Evolutionary conservation across 2,888 invertebrate species (phyloP).

Genomic region (Tachina fera): DNA sequence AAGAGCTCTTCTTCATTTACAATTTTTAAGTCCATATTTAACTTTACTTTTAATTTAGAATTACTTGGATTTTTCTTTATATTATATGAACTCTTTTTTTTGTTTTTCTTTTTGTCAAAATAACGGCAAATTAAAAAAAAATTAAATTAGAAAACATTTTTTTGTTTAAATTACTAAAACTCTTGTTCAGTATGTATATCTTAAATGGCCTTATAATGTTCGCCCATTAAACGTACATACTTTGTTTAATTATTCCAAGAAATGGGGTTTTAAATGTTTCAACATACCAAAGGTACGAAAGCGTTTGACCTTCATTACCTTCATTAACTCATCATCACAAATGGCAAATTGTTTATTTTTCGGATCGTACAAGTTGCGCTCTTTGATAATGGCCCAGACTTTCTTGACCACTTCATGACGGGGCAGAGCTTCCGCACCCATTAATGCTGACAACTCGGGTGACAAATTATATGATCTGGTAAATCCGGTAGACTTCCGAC

Average conservation of each 20-base stretch:
- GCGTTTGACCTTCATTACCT: slow-evolving; percentile 95
- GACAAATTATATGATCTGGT: slow-evolving; percentile 93
- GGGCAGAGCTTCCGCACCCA: slow-evolving; percentile 91
- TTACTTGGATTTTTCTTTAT: slow-evolving; percentile 1
- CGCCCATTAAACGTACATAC: slow-evolving; percentile 27
- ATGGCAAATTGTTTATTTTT: slow-evolving; percentile 97
- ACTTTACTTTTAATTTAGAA: slow-evolving; percentile 1
- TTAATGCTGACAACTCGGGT: slow-evolving; percentile 91
- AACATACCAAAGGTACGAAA: slow-evolving; percentile 98
- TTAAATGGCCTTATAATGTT: slow-evolving; percentile 46
- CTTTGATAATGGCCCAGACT: slow-evolving; percentile 95
- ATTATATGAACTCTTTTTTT: neutral
- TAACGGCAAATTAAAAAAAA: slow-evolving; percentile 8
- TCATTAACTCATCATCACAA: slow-evolving; percentile 94
- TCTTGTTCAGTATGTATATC: slow-evolving; percentile 51
- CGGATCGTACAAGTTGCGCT: slow-evolving; percentile 94
- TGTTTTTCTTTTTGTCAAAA: slow-evolving; percentile 35
- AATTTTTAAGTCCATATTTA: neutral
- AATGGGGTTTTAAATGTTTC: slow-evolving; percentile 97
- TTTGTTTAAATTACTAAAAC: slow-evolving; percentile 54
- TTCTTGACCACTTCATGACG: slow-evolving; percentile 95
- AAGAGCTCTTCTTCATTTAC: slow-evolving; percentile 29
- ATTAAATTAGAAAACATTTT: slow-evolving; percentile 9
- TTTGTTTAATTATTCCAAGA: slow-evolving; percentile 82
- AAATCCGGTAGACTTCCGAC: slow-evolving; percentile 89